Evolutionary conservation across 2,797 vertebrate species (phyloP).

Genomic region (Malurus leucopterus): DNA sequence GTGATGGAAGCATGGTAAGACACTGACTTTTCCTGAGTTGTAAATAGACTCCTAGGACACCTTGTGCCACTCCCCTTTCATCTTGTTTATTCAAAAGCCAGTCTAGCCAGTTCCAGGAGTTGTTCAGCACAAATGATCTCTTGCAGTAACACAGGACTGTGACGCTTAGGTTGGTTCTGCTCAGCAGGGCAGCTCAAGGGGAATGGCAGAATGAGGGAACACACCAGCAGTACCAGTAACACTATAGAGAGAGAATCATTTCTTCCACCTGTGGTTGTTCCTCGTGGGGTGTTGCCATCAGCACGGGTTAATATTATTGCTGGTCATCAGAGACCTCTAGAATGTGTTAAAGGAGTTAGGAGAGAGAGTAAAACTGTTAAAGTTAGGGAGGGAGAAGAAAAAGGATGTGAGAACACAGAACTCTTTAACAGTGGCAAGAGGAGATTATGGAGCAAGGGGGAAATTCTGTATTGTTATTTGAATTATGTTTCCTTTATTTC

Average conservation of each 20-base stretch:
- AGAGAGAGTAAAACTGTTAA: background rate
- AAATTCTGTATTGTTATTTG: background rate
- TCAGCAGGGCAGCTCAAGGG: background rate
- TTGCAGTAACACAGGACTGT: background rate
- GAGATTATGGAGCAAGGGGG: background rate
- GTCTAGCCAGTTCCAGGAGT: constrained; percentile 23
- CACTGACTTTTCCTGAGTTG: background rate
- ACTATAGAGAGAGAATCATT: background rate
- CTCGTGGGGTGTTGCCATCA: background rate
- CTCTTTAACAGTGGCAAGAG: background rate
- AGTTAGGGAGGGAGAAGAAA: background rate
- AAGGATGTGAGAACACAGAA: background rate
- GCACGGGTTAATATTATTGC: background rate
- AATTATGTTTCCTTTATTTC: background rate
- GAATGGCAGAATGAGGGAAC: background rate
- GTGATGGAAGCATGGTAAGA: background rate
- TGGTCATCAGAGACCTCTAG: background rate
- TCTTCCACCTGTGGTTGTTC: background rate
- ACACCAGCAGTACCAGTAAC: background rate
- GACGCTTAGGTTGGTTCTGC: background rate
- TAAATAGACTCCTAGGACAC: background rate
- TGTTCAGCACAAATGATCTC: background rate
- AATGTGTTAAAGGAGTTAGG: background rate
- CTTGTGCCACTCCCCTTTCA: background rate
- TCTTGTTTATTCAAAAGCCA: constrained; percentile 26